These are phyloP conservation scores for Festucalex cinctus DNA, from an alignment of 2,113 vertebrate species.

Conservation along the genomic window DNA sequence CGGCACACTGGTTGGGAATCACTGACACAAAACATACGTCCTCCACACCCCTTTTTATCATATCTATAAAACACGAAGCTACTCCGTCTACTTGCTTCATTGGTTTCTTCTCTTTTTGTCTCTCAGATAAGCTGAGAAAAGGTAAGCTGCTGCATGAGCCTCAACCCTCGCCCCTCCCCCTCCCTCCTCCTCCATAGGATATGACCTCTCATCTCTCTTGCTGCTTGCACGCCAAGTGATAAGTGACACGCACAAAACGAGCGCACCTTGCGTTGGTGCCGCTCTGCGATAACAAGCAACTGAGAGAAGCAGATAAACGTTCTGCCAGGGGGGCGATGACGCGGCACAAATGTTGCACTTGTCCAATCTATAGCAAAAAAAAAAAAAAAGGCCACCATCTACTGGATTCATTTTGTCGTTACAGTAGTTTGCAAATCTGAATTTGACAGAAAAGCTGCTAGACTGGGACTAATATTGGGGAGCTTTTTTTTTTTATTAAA, in stretches of 20 bases:
- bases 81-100: slow-evolving; percentile 33
- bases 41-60: slow-evolving; percentile 50
- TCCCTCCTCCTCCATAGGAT: slow-evolving; percentile 32
- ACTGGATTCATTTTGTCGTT: too few relatives aligned
- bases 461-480: too few relatives aligned
- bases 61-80: slow-evolving; percentile 1
- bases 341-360: neutral
- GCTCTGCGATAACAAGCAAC: neutral
- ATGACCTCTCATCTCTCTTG: slow-evolving; percentile 41
- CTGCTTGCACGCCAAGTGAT: slow-evolving; percentile 48
- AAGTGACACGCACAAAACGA: slow-evolving; percentile 7
- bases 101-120: slow-evolving; percentile 63
- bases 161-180: slow-evolving; percentile 17
- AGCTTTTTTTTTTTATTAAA: too few relatives aligned
- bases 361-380: too few relatives aligned
- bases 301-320: neutral
- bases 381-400: too few relatives aligned
- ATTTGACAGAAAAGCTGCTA: too few relatives aligned
- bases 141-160: slow-evolving; percentile 72
- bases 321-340: neutral
- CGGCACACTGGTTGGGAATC: too few relatives aligned
- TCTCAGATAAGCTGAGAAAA: slow-evolving; percentile 80
- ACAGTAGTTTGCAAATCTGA: too few relatives aligned
- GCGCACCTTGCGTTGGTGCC: neutral
- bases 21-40: too few relatives aligned